A percentile compares a stretch with the other conserved stretches of the same genome.
These are phyloP conservation scores for Lophius americanus DNA, from an alignment of 2,797 vertebrate genomes.

Conservation along the genomic window DNA sequence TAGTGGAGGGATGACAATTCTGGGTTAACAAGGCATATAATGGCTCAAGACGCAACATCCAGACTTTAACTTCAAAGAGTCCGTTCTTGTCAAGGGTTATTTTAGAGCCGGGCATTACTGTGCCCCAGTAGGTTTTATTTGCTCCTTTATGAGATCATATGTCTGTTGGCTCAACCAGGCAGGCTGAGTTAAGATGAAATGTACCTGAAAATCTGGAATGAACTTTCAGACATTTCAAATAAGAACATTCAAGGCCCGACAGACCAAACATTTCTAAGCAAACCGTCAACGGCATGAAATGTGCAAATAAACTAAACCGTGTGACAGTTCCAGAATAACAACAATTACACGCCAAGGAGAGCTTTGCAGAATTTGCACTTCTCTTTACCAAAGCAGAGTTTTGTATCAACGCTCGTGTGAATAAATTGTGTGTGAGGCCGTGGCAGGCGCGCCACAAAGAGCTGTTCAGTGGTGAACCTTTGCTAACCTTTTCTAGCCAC, in stretches of 20 bases:
- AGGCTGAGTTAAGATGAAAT: neutral
- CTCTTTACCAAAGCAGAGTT: slow-evolving; percentile 57
- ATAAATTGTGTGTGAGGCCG: slow-evolving; percentile 65
- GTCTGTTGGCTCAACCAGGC: neutral
- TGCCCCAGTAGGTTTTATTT: slow-evolving; percentile 28
- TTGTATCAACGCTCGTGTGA: slow-evolving; percentile 66
- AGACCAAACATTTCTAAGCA: slow-evolving; percentile 8
- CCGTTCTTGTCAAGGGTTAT: slow-evolving; percentile 33
- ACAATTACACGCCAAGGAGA: slow-evolving; percentile 31
- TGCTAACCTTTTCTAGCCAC: slow-evolving; percentile 78
- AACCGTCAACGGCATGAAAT: slow-evolving; percentile 22
- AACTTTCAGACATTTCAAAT: neutral
- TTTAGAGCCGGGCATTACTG: slow-evolving; percentile 21
- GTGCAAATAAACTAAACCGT: slow-evolving; percentile 39
- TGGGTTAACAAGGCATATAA: slow-evolving; percentile 28
- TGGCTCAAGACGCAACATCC: slow-evolving; percentile 21
- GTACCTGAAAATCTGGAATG: neutral
- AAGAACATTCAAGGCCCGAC: slow-evolving; percentile 2
- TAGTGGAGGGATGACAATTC: slow-evolving; percentile 10
- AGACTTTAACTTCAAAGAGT: neutral
- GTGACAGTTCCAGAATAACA: slow-evolving; percentile 58
- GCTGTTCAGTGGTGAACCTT: slow-evolving; percentile 77
- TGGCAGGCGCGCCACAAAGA: slow-evolving; percentile 68
- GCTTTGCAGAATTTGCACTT: slow-evolving; percentile 68
- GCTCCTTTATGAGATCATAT: slow-evolving; percentile 24